Evolutionary conservation across 1,140 invertebrate genomes (phyloP), one percentile per base, ranked within the genome.

Genomic region (Thaumetopoea pityocampa): DNA sequence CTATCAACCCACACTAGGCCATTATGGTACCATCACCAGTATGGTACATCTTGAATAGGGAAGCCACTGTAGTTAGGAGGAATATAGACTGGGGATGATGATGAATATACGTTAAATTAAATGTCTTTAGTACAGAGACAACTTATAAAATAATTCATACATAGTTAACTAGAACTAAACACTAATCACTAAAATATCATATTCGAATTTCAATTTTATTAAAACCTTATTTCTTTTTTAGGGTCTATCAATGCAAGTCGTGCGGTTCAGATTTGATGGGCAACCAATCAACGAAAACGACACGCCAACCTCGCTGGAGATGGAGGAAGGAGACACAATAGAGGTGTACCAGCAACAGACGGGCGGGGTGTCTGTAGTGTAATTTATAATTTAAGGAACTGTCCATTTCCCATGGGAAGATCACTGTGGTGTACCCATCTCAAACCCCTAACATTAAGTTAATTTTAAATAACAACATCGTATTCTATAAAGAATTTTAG

Each of bases 291-390:
- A 94, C 78, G 95, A 97, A 86, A 91, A 92, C 76, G 96, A 97
- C 65, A 97, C 96, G 43, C 96, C 96, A 18, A 91, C 91, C 29
- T 91, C 91, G 24, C 84, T 97, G 57, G 95, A 97, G 67, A 97
- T 98, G 95, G 95, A 97, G 78, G 95, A 97, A 85, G 95, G 94
- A 2, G 95, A 97, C 67, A 96, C 95, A 61, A 97, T 98, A 87
- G 96, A 97, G 87, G 95, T 97, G 35, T 97, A 96, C 78, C 95
- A 96, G 85, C 94, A 96, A 85, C 96, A 97, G 82, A 95, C 94
- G 24, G 94, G 95, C 42, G 95, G 95, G 41, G 52, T 54, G 45
- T 65, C 47, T 58, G 44, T 78, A 80, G 79, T 70, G 70, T 80
- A 78, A 55, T 60, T 32, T 46, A 36, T 68, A 64, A 46, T 30